These are phyloP conservation scores for Grus americana DNA, from an alignment of 2,113 vertebrate genomes.

Conservation along the genomic window DNA sequence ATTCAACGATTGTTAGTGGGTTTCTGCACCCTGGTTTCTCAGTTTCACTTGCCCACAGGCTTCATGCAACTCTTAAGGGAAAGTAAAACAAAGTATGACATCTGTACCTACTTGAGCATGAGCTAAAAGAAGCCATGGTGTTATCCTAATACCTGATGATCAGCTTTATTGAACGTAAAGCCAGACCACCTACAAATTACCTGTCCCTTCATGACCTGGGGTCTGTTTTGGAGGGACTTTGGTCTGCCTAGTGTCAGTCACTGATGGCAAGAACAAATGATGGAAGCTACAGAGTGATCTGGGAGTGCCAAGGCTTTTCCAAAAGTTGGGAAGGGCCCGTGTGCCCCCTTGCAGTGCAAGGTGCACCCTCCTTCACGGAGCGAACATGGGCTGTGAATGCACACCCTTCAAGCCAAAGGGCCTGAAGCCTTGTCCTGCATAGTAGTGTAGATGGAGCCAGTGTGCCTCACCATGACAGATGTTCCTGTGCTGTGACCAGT, in stretches of 20 bases:
- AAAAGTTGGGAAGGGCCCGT: neutral
- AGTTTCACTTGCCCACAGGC: neutral
- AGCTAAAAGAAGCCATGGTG: neutral
- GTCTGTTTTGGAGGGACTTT: neutral
- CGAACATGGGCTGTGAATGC: accelerated
- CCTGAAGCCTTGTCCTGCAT: neutral
- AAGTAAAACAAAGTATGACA: neutral
- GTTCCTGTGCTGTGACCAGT: neutral
- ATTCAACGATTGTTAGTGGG: neutral
- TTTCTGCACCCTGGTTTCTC: neutral
- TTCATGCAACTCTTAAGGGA: neutral
- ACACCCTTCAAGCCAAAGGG: neutral
- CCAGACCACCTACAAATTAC: neutral
- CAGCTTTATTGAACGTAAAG: neutral
- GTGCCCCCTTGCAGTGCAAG: neutral
- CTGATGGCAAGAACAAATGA: neutral
- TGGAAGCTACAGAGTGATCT: neutral
- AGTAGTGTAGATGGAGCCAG: neutral
- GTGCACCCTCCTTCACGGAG: neutral
- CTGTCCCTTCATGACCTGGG: neutral
- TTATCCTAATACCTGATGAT: neutral
- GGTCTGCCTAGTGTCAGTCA: neutral
- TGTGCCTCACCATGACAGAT: accelerated
- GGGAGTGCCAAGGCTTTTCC: neutral
- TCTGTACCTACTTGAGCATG: neutral